Percentiles rank a stretch among this genome's conserved stretches.
Conservation (phyloP, 2,888 invertebrate genomes). For the Helleia helle region DNA sequence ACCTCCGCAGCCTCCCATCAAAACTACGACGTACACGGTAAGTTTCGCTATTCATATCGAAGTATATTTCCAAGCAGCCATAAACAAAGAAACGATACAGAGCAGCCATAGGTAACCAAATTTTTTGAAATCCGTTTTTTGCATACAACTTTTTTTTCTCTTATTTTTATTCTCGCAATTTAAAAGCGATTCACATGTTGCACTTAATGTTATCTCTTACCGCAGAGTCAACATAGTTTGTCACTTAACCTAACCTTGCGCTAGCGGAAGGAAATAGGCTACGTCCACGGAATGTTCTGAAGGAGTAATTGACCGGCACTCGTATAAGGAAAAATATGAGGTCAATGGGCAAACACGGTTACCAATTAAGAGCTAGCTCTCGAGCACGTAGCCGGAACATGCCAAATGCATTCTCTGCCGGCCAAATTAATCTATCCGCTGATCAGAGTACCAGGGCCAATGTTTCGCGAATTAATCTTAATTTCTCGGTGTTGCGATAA, state of each 20-base stretch:
- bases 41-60: too few relatives aligned
- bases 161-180: too few relatives aligned
- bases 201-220: too few relatives aligned
- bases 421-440: conserved; percentile 2
- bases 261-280: not conserved
- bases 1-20: conserved; percentile 78
- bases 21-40: conserved; percentile 86
- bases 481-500: too few relatives aligned
- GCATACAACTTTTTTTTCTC: too few relatives aligned
- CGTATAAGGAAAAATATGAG: conserved; percentile 3
- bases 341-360: conserved; percentile 3
- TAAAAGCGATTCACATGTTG: too few relatives aligned
- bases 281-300: not conserved
- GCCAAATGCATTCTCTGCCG: not conserved
- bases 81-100: too few relatives aligned
- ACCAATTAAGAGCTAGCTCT: conserved; percentile 3
- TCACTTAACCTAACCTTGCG: too few relatives aligned
- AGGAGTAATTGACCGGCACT: not conserved
- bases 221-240: too few relatives aligned
- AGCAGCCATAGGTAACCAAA: too few relatives aligned
- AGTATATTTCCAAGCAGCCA: too few relatives aligned
- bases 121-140: too few relatives aligned
- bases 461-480: not conserved
- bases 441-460: not conserved
- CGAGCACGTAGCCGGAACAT: conserved; percentile 6